Base-by-base conservation (phyloP, 2,888 invertebrate genomes). In the Hypomecis atomaria region DNA sequence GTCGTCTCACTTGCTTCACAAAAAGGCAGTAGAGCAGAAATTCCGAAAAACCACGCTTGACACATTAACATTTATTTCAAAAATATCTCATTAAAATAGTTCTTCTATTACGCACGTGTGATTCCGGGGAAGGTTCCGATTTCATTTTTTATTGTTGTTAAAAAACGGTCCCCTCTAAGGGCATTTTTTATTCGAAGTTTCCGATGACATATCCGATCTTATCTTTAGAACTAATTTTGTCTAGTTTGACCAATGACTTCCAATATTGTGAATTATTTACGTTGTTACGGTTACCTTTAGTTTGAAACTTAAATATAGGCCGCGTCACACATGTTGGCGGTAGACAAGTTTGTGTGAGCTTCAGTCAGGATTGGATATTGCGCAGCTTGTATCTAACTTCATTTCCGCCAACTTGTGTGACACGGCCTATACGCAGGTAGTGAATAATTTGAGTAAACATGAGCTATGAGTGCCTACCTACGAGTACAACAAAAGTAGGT, bases 21-120 rank as follows among this genome's bases (percentile, higher is more conserved):
- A 69, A 70, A 71, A 71, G 55, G 70, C 67, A 68, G 59, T 72
- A 74, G 69, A 74, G 57, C 60, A 62, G 56, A 75, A 81, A 73
- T 81, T 80, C 79, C 77, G 75, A 68, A 78, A 79, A 83, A 82
- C 77, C 75, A 77, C 74, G 78, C 78, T 81, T 83, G 80, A 82
- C 86, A 85, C 85, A 82, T 87, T 83, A 82, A 72, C 81, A 78
- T 82, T 77, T 74, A 78, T 80, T 79, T 71, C 65, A 81, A 85
- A 88, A 85, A 83, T 81, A 77, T 65, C 63, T 89, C 89, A 86
- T 91, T 90, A 91, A 91, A 90, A 90, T 90, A 80, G 84, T 87
- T 86, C 65, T 75, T 75, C 85, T 87, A 86, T 88, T 87, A 88
- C 86, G 67, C 64, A 67, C 47, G 74, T 78, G 74, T 79, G 84